Evolutionary conservation across 2,113 vertebrate species (phyloP).

Genomic region (Plestiodon gilberti): DNA sequence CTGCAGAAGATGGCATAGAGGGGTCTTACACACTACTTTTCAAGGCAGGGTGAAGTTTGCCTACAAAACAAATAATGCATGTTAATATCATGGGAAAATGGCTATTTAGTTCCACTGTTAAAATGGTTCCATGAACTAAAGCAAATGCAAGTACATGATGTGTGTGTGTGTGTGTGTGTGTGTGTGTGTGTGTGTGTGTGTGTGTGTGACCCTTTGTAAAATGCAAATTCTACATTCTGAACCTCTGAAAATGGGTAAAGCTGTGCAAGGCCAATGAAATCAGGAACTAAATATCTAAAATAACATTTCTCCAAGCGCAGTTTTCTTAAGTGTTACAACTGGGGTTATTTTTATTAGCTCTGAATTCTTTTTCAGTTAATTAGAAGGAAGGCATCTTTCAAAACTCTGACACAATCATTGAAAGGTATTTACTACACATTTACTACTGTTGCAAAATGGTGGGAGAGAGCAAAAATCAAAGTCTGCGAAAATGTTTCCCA

Average conservation of each 20-base stretch:
- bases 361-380: constrained; percentile 5
- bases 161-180: neutral
- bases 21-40: neutral
- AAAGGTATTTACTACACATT: neutral
- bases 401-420: neutral
- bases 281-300: constrained; percentile 2
- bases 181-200: no score
- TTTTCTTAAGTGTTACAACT: neutral
- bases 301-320: neutral
- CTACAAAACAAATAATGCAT: neutral
- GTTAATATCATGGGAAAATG: constrained; percentile 16
- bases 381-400: neutral
- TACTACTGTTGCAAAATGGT: neutral
- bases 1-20: neutral
- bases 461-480: neutral
- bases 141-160: neutral
- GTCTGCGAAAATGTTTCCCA: neutral
- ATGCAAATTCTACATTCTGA: constrained; percentile 25
- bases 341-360: neutral
- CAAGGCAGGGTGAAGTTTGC: constrained; percentile 21
- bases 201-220: constrained; percentile 3
- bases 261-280: neutral
- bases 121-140: neutral
- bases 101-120: neutral
- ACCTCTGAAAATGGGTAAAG: constrained; percentile 10